A percentile compares a stretch with the other conserved stretches of the same genome.
Evolutionary conservation across 2,888 invertebrate genomes (phyloP).

Genomic region (Lathronympha strigana): DNA sequence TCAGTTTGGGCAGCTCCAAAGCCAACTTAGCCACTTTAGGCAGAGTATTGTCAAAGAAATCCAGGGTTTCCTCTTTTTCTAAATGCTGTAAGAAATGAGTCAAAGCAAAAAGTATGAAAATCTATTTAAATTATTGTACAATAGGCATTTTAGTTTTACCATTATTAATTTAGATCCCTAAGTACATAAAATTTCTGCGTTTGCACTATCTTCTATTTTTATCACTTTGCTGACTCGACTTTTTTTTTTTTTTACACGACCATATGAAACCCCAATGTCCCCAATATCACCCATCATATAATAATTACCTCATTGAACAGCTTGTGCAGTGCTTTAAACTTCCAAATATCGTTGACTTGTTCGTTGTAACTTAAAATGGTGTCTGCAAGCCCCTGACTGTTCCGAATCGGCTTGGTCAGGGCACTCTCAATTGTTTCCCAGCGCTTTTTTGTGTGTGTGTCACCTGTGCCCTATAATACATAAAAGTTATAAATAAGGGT

Average conservation of each 20-base stretch:
- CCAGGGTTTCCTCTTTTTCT: conserved; percentile 86
- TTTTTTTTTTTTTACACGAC: neutral
- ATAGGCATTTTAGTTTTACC: no score
- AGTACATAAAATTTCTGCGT: no score
- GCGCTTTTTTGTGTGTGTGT: conserved; percentile 84
- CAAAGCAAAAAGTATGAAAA: neutral
- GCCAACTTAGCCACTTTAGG: conserved; percentile 92
- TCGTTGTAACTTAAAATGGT: conserved; percentile 90
- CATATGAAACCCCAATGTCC: neutral
- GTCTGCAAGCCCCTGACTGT: conserved; percentile 86
- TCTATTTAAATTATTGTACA: no score
- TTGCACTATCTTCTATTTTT: no score
- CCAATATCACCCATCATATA: no score
- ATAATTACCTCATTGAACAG: conserved; percentile 86
- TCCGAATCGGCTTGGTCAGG: conserved; percentile 85
- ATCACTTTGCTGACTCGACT: no score
- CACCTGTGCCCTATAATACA: conserved; percentile 72
- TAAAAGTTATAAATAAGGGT: no score
- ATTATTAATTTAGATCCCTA: no score
- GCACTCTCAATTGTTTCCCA: conserved; percentile 90
- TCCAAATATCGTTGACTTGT: conserved; percentile 86
- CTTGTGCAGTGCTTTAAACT: conserved; percentile 87
- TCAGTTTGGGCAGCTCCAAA: conserved; percentile 89
- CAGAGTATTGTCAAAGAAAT: conserved; percentile 89
- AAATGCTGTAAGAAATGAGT: conserved; percentile 81